Evolutionary conservation across 2,888 invertebrate genomes (phyloP).

Genomic region (Papilio protenor): DNA sequence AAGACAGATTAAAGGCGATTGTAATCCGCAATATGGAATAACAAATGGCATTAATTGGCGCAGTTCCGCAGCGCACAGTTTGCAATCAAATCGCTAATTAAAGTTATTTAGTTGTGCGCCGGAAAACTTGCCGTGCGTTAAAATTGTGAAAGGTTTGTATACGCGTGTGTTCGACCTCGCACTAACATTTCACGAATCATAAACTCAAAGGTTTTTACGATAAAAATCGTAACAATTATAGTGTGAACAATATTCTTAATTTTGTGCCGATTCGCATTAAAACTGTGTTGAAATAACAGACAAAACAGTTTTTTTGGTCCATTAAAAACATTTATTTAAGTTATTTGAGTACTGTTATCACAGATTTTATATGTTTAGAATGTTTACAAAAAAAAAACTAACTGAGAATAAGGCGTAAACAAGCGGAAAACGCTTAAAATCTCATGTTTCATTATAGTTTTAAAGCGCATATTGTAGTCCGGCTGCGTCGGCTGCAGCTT

Average conservation of each 20-base stretch:
- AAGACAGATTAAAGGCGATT: constrained; percentile 5
- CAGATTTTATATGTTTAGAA: neutral
- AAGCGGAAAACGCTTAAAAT: neutral
- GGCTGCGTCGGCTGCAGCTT: neutral
- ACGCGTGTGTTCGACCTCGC: constrained; percentile 21
- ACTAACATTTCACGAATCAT: constrained; percentile 18
- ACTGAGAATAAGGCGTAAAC: neutral
- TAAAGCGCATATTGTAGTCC: neutral
- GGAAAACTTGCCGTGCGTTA: constrained; percentile 34
- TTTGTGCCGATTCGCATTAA: neutral
- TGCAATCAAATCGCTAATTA: constrained; percentile 26
- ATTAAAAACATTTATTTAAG: neutral
- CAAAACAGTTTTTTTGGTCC: neutral
- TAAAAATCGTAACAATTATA: constrained; percentile 14
- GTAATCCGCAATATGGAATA: neutral
- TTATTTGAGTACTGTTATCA: neutral
- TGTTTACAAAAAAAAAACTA: neutral
- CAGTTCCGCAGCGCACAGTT: constrained; percentile 23
- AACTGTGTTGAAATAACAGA: neutral
- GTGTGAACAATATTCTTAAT: constrained; percentile 11
- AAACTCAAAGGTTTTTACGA: neutral
- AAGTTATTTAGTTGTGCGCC: constrained; percentile 18
- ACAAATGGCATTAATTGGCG: constrained; percentile 15
- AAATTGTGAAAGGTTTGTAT: constrained; percentile 36
- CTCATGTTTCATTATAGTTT: neutral